phyloP scores from a whole-genome alignment of 2,888 invertebrate genomes.

The Amiota communis region DNA sequence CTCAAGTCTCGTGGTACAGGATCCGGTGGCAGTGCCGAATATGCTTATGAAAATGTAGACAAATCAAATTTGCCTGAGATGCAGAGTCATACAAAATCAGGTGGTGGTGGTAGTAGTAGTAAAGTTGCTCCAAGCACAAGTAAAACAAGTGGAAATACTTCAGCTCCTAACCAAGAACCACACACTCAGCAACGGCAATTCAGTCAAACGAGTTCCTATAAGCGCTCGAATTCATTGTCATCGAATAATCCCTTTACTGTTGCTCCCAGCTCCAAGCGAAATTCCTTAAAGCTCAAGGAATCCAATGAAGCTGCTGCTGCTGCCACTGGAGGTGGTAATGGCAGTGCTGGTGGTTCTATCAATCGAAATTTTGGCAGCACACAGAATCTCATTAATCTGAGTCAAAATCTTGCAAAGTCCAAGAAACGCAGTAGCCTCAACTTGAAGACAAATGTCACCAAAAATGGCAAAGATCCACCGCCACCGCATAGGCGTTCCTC shows the following conservation, averaged over 20 bases:
- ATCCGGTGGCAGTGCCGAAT: constrained; percentile 43
- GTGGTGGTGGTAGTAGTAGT: constrained; percentile 44
- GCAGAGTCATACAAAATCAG: constrained; percentile 44
- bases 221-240: constrained; percentile 69
- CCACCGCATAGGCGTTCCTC: constrained; percentile 62
- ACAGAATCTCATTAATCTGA: constrained; percentile 71
- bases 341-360: constrained; percentile 49
- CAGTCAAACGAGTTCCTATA: constrained; percentile 54
- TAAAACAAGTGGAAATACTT: constrained; percentile 39
- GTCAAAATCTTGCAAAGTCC: constrained; percentile 70
- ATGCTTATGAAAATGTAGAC: constrained; percentile 58
- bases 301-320: constrained; percentile 49
- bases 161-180: constrained; percentile 52
- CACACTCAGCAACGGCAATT: constrained; percentile 29
- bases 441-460: constrained; percentile 63
- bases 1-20: constrained; percentile 56
- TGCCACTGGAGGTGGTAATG: neutral
- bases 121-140: constrained; percentile 68
- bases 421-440: constrained; percentile 73
- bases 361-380: constrained; percentile 73
- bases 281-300: constrained; percentile 64
- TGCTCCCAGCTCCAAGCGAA: constrained; percentile 48
- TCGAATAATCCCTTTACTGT: constrained; percentile 63
- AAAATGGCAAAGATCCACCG: constrained; percentile 64
- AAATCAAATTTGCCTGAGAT: constrained; percentile 7